Evolutionary conservation across 2,113 vertebrate species (phyloP), one percentile per base, ranked within the genome.

Genomic region (Glareola pratincola): DNA sequence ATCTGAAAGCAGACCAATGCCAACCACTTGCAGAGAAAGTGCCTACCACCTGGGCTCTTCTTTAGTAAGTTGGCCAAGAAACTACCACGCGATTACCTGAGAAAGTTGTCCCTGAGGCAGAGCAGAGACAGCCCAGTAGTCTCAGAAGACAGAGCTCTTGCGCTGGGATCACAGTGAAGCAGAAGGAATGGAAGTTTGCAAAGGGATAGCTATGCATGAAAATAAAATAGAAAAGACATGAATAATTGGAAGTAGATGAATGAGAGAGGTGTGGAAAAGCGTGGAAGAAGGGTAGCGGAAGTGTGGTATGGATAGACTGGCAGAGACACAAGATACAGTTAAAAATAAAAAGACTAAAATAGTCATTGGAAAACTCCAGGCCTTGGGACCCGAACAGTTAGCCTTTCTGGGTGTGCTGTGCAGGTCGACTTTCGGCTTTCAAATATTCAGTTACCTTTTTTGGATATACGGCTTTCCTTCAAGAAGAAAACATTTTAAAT

Each of bases 391-490:
- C 37, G 29, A 74, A 53, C 4, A 78, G 29, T 29, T 91, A 69
- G 9, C 36, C 5, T 56, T 45, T 64, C 30, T n/a, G 16, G 17
- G 13, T 51, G 12, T 0, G 0, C 9, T 54, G 2, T 21, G 3
- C 10, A 72, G 39, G 22, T 9, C 4, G 3, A 60, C 12, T 72
- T 90, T 56, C 37, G 20, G 12, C 29, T 16, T 72, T 76, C 39
- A 90, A 50, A 26, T 64, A 54, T 68, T 72, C 54, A 9, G 6
- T 51, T n/a, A 10, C 7, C 6, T n/a, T 74, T 66, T 91, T 74
- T 41, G 4, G 6, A 51, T 68, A 51, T 37, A 72, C 14, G 1
- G 59, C 29, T 64, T 82, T 32, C 17, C 22, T 75, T 83, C 14
- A 24, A 36, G 29, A 77, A 57, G 12, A 76, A 69, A 85, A 21